These are phyloP conservation scores for Leptinotarsa defecta DNA, from an alignment of 1,140 invertebrate genomes.

Conservation along the genomic window DNA sequence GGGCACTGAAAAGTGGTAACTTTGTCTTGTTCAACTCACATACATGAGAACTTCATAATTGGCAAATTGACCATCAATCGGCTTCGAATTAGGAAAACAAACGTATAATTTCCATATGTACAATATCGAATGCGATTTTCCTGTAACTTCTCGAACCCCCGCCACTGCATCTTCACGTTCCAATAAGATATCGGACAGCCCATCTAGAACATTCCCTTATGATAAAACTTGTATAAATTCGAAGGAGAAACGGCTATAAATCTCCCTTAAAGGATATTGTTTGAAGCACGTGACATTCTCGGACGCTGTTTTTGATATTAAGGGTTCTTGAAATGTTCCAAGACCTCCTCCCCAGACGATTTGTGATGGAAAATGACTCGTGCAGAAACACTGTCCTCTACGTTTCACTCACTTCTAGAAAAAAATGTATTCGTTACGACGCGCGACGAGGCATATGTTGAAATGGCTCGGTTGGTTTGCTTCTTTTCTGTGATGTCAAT, in stretches of 20 bases:
- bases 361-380: constrained; percentile 24
- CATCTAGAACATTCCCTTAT: constrained; percentile 26
- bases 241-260: constrained; percentile 26
- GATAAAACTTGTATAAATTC: constrained; percentile 32
- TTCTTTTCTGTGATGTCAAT: too few relatives aligned
- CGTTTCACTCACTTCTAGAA: background rate
- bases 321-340: constrained; percentile 27
- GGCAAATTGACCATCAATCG: too few relatives aligned
- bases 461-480: background rate
- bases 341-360: constrained; percentile 24
- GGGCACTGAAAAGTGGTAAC: too few relatives aligned
- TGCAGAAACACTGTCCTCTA: constrained; percentile 1
- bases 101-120: too few relatives aligned
- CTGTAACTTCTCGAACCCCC: background rate
- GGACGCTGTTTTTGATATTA: constrained; percentile 30
- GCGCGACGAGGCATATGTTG: background rate
- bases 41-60: too few relatives aligned
- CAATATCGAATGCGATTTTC: too few relatives aligned
- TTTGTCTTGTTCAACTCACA: too few relatives aligned
- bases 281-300: constrained; percentile 30
- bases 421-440: too few relatives aligned
- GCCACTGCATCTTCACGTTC: constrained; percentile 3
- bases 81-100: too few relatives aligned
- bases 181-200: constrained; percentile 24
- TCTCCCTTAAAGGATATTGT: constrained; percentile 29